Conservation (phyloP, 2,113 vertebrate species). For the Xyliphius kryptos region DNA sequence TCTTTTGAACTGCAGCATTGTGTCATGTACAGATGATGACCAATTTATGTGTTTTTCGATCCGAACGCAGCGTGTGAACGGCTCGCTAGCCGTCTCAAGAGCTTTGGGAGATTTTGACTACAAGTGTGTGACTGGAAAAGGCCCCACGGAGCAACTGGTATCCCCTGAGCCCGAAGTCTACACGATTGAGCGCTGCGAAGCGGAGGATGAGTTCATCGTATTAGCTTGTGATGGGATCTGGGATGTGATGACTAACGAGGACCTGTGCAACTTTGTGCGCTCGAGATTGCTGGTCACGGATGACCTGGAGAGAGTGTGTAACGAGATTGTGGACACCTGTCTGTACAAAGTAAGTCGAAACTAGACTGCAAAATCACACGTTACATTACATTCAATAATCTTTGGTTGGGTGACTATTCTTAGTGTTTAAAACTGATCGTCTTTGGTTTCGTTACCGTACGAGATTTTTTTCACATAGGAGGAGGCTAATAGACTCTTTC, state of each 20-base stretch:
- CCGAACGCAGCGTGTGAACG: slow-evolving; percentile 83
- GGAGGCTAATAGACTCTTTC: too few relatives aligned
- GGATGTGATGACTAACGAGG: too few relatives aligned
- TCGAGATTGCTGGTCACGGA: slow-evolving; percentile 97
- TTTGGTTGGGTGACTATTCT: too few relatives aligned
- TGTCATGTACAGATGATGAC: neutral
- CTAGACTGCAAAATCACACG: too few relatives aligned
- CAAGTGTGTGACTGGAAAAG: slow-evolving; percentile 98
- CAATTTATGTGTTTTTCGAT: neutral
- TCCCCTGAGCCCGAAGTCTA: slow-evolving; percentile 97
- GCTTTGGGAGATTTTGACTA: slow-evolving; percentile 98
- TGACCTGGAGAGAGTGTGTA: slow-evolving; percentile 98
- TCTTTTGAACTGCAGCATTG: too few relatives aligned
- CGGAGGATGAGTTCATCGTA: slow-evolving; percentile 94
- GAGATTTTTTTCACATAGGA: too few relatives aligned
- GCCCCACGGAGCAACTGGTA: slow-evolving; percentile 97
- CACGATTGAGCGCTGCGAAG: slow-evolving; percentile 88
- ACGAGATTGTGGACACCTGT: slow-evolving; percentile 99
- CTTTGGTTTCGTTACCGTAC: too few relatives aligned
- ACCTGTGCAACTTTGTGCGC: slow-evolving; percentile 98
- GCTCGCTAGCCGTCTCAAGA: slow-evolving; percentile 92
- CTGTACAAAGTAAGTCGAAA: slow-evolving; percentile 89
- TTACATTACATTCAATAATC: too few relatives aligned
- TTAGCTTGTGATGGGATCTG: too few relatives aligned
- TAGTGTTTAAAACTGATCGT: too few relatives aligned